phyloP scores from a whole-genome alignment of 2,113 vertebrate species.

The Malaclemys terrapin region DNA sequence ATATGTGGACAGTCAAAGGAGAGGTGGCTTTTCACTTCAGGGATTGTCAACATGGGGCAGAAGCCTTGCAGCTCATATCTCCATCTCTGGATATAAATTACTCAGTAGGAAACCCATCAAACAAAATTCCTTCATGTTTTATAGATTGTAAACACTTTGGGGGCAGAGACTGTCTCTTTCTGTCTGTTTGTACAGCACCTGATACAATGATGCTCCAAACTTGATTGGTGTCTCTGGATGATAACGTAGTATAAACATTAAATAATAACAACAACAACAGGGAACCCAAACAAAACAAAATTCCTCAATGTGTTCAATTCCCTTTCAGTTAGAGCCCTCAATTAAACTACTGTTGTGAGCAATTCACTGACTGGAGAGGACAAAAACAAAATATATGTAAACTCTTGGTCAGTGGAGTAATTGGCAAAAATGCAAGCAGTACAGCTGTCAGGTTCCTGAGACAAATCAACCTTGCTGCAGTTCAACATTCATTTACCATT shows the following conservation, averaged over 20 bases:
- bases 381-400: not conserved
- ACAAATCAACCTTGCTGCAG: constrained; percentile 13
- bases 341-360: not conserved
- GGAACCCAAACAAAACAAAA: not conserved
- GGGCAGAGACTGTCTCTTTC: not conserved
- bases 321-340: not conserved
- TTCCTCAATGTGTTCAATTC: not conserved
- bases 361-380: constrained; percentile 2
- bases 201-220: not conserved
- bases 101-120: not conserved
- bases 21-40: not conserved
- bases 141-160: not conserved
- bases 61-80: not conserved
- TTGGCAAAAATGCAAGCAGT: not conserved
- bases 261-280: not conserved
- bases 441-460: constrained; percentile 25
- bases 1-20: not conserved
- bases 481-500: constrained; percentile 24
- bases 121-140: not conserved
- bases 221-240: not conserved
- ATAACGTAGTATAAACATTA: not conserved
- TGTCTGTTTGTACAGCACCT: not conserved
- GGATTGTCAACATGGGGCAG: not conserved
- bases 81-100: not conserved
- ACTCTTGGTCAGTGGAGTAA: not conserved